Base-by-base conservation (phyloP, 2,113 vertebrate species). In the Gymnorhina tibicen region DNA sequence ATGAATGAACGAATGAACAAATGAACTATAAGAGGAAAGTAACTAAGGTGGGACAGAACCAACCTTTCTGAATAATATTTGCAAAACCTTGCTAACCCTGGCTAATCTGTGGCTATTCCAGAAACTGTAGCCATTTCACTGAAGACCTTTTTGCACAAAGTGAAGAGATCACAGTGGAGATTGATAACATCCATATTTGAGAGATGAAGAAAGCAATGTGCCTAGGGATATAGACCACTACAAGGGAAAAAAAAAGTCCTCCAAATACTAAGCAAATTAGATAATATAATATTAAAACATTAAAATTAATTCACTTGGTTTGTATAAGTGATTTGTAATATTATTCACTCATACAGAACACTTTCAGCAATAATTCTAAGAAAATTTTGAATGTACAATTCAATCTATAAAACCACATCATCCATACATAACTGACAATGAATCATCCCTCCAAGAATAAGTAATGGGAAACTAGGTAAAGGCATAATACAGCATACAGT, bases 1-100 rank as follows among this genome's bases (percentile, higher is more conserved):
- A 21, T 11, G 11, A 60, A 10, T 18, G 2, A 60, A 1, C 5
- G 5, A 72, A 2, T 6, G 0, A 30, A 3, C 3, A 2, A 53
- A 22, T 14, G 11, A 42, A 28, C 11, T 39, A n/a, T 20, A 53
- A 53, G 6, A 84, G 32, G 10, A 70, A 89, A 80, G 50, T 10
- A 72, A 56, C 15, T 14, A 46, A 66, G 18, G 6, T 58, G 63
- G 23, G 20, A 53, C 30, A 47, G 52, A 91, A 63, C 4, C 20
- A 68, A 33, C 2, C 20, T 63, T 91, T 89, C 66, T 62, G 59
- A 33, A 33, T 20, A 64, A 22, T n/a, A 53, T 60, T 72, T 82
- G 24, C 30, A 85, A 85, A 84, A 68, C 20, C 8, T 50, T 44
- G 67, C 28, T 46, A 81, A 41, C 17, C 11, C 24, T 39, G n/a